Base-by-base conservation (phyloP, 2,888 invertebrate species). In the Drosophila formosana region DNA sequence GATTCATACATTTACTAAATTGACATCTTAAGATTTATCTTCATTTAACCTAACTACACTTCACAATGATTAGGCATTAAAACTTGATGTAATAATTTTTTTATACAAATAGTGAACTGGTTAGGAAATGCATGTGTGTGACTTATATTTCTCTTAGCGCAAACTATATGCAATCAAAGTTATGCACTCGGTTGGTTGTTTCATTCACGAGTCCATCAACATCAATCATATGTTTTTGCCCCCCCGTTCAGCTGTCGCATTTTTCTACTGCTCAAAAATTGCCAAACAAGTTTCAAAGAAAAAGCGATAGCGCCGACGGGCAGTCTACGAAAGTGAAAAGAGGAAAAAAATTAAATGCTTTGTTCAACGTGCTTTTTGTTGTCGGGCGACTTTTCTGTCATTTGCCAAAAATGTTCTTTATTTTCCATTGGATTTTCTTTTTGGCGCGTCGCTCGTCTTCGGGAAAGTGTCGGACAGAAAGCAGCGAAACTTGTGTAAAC, bases 401-500 rank as follows among this genome's bases (percentile, higher is more conserved):
- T 68, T 72, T 80, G 64, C 52, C 67, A 63, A 62, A 72, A 60
- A 47, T 53, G n/a, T 41, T 26, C 26, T 61, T 56, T 49, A 34
- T 56, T 58, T 49, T n/a, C 11, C 45, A 28, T 43, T 57, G 4
- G 18, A 25, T 18, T 47, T 56, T 65, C 50, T 57, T 58, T 58
- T 58, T 39, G 8, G 55, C 46, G 60, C 43, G 49, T 53, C 45
- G 25, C 56, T 56, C 57, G 37, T n/a, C 37, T 37, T 11, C 57
- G 5, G 32, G 3, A 26, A 65, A 72, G 75, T 81, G 82, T 77
- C 65, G 68, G 74, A 58, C 82, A 63, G 55, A 18, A 18, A 74
- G 18, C 56, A 41, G 41, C 30, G 58, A 70, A 80, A 70, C 80
- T 76, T 82, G 72, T 81, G 78, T 78, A 81, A 82, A 72, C 82